A percentile compares a stretch with the other conserved stretches of the same genome.
phyloP scores from a whole-genome alignment of 2,888 invertebrate species.

The Dioctria rufipes region DNA sequence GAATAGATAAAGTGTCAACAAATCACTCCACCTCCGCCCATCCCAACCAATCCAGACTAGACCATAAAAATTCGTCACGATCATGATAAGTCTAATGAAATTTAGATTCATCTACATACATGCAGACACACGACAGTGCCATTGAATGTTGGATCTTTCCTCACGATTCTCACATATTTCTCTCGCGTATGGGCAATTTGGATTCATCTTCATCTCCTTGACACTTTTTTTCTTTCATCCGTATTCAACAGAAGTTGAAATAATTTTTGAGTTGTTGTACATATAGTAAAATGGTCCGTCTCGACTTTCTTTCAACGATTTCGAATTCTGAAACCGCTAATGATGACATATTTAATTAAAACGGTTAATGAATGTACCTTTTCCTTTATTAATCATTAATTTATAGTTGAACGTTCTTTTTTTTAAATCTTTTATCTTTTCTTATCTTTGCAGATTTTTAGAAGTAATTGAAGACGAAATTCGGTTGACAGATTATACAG shows the following conservation, averaged over 20 bases:
- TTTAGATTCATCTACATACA: neutral
- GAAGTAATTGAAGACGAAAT: neutral
- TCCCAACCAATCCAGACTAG: no score
- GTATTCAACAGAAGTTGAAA: neutral
- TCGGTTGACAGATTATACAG: no score
- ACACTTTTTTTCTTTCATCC: neutral
- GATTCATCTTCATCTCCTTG: neutral
- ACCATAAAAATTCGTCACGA: neutral
- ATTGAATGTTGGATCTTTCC: no score
- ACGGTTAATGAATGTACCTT: no score
- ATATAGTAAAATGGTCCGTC: no score
- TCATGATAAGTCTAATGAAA: neutral
- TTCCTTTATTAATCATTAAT: no score
- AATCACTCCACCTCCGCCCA: neutral
- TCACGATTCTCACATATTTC: no score
- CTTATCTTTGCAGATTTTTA: neutral
- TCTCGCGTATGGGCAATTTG: no score
- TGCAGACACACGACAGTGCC: no score
- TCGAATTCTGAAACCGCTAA: no score
- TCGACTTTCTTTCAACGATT: no score
- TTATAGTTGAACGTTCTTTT: neutral
- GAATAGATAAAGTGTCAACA: neutral
- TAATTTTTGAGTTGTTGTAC: neutral
- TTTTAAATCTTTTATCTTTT: neutral
- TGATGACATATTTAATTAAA: no score